A percentile compares a stretch with the other conserved stretches of the same genome.
These are phyloP conservation scores for Silurus lanzhouensis DNA, from an alignment of 2,797 vertebrate genomes.

Conservation along the genomic window DNA sequence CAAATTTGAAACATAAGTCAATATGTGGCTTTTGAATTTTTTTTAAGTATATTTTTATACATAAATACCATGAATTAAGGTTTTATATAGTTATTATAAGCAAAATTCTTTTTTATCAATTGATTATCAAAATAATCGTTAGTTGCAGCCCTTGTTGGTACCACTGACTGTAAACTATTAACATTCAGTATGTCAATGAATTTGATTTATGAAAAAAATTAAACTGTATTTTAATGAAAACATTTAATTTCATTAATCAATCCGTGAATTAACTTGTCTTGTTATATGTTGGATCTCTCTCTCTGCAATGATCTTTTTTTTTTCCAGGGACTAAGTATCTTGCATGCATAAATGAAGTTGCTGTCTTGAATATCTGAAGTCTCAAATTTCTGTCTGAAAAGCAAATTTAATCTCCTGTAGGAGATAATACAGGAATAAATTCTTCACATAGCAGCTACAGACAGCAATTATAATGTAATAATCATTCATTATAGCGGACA, in stretches of 20 bases:
- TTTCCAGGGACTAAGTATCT: neutral
- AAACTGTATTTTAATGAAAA: neutral
- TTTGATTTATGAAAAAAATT: neutral
- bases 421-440: neutral
- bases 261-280: neutral
- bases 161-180: neutral
- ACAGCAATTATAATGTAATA: neutral
- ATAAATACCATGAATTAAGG: no score
- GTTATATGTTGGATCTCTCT: neutral
- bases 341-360: neutral
- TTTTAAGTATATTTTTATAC: no score
- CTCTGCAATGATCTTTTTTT: neutral
- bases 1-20: no score
- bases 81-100: no score
- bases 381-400: neutral
- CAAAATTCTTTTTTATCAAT: no score
- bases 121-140: no score
- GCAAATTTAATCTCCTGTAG: neutral
- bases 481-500: neutral
- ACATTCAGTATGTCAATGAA: neutral
- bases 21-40: no score
- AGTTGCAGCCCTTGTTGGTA: neutral
- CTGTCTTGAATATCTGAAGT: neutral
- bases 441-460: neutral
- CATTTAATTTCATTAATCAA: neutral